Evolutionary conservation across 2,888 invertebrate species (phyloP), one percentile per base, ranked within the genome.

Genomic region (Mechanitis messenoides): DNA sequence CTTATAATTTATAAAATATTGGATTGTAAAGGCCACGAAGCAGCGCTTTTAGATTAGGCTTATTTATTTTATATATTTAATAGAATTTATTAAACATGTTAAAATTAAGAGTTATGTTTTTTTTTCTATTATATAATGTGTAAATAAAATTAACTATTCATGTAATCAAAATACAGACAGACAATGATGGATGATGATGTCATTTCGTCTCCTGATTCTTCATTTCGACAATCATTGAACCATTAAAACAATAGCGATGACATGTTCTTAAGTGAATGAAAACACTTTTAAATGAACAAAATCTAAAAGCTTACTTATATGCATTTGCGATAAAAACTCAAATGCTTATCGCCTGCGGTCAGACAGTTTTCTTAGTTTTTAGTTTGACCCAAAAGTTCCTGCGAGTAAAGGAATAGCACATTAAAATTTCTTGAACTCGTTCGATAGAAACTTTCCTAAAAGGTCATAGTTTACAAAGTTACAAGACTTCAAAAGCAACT

Each of bases 311-410:
- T 53, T 61, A 63, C 46, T 58, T 45, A 60, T 54, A 55, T 61
- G 47, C 56, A 59, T 61, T 65, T 56, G 42, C 42, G 55, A 65
- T 56, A 67, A 65, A 66, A 58, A 61, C 55, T 66, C 55, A 45
- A 59, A 57, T 57, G 53, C 55, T 62, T 60, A 64, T 63, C 66
- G 65, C 59, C 31, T 33, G 45, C 50, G 55, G 60, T 68, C 61
- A 61, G 62, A 65, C 58, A 55, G 55, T 54, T 66, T 65, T 64
- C 63, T 69, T 66, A 60, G 58, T 62, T 61, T 58, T 62, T 63
- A 70, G 68, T 70, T 68, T 45, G 63, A 64, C 61, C 67, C 62
- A 64, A 71, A 72, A 71, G 38, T 69, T 73, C 60, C 64, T 65
- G 61, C 60, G 64, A 59, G 62, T 62, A 61, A 60, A 68, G 69